Percentiles rank a stretch among this genome's conserved stretches.
These are phyloP conservation scores for Aproaerema taeniolella DNA, from an alignment of 2,888 invertebrate species.

Conservation along the genomic window DNA sequence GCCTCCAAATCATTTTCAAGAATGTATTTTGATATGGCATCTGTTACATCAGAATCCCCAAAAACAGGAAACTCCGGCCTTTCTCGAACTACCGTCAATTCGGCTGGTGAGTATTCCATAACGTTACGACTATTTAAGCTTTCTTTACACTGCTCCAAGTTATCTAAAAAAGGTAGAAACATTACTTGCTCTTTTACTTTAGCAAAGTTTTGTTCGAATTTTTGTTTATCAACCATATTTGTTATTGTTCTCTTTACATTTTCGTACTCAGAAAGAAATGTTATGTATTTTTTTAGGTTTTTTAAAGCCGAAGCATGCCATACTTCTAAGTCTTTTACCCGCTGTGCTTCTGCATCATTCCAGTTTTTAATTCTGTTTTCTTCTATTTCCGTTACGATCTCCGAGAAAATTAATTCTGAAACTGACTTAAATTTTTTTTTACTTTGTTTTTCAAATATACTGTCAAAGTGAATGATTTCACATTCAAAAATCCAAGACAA, in stretches of 20 bases:
- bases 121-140: constrained; percentile 29
- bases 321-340: constrained; percentile 41
- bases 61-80: constrained; percentile 55
- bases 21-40: constrained; percentile 52
- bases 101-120: constrained; percentile 50
- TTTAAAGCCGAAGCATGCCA: constrained; percentile 47
- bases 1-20: constrained; percentile 53
- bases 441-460: constrained; percentile 36
- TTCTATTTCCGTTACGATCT: constrained; percentile 59
- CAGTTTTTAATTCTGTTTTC: constrained; percentile 49
- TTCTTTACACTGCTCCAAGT: constrained; percentile 37
- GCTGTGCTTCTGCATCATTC: constrained; percentile 51
- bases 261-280: constrained; percentile 28
- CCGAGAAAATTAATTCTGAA: constrained; percentile 50
- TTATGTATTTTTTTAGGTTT: constrained; percentile 35
- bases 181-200: constrained; percentile 32
- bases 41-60: constrained; percentile 63
- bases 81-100: constrained; percentile 31
- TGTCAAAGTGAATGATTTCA: constrained; percentile 52
- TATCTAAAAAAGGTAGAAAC: constrained; percentile 46
- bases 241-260: neutral
- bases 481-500: constrained; percentile 73
- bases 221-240: too few species aligned
- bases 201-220: constrained; percentile 23
- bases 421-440: constrained; percentile 39